Percentiles rank a stretch among this genome's conserved stretches.
Evolutionary conservation across 1,140 invertebrate species (phyloP).

Genomic region (Tetramorium simillimum): DNA sequence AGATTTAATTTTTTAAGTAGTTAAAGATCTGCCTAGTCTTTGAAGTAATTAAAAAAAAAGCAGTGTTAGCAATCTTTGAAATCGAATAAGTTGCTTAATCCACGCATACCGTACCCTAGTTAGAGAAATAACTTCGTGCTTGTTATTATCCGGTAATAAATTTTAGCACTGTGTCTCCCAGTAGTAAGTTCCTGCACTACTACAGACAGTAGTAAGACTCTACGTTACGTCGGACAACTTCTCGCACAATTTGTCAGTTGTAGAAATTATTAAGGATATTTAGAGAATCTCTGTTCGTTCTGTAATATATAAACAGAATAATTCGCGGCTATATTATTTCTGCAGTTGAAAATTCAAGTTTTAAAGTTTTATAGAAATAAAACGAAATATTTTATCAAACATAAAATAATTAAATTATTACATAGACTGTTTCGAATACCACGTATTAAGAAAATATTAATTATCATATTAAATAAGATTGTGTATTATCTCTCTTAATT

Average conservation of each 20-base stretch:
- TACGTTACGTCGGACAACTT: neutral
- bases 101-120: neutral
- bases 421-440: neutral
- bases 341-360: neutral
- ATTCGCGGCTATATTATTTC: neutral
- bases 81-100: neutral
- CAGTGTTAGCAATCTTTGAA: conserved; percentile 7
- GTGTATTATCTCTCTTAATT: neutral
- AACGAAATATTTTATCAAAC: neutral
- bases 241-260: neutral
- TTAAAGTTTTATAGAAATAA: neutral
- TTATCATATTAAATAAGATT: neutral
- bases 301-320: neutral
- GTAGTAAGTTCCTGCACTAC: conserved; percentile 18
- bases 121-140: neutral
- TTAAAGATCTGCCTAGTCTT: no score
- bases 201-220: neutral
- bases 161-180: neutral
- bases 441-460: neutral
- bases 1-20: neutral
- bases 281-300: neutral
- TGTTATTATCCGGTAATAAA: conserved; percentile 28
- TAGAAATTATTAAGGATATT: neutral
- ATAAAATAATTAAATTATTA: neutral
- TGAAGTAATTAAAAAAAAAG: no score